Evolutionary conservation across 1,140 invertebrate genomes (phyloP).

Genomic region (Meteorus sp.): DNA sequence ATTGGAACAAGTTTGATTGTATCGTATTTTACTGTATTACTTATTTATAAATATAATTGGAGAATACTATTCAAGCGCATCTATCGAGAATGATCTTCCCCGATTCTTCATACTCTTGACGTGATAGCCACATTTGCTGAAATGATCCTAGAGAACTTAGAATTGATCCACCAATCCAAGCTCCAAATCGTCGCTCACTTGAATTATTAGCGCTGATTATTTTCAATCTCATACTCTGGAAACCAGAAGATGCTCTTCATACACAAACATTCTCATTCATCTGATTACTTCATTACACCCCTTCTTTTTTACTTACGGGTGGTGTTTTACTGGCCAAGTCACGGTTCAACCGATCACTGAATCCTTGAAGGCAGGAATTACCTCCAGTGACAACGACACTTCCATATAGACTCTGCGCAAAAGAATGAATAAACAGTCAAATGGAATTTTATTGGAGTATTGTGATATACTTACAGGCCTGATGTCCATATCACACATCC

Average conservation of each 20-base stretch:
- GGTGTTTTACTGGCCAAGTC: slow-evolving; percentile 85
- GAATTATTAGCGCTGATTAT: slow-evolving; percentile 81
- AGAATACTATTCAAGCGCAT: slow-evolving; percentile 36
- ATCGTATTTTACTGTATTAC: too few species aligned
- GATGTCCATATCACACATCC: slow-evolving; percentile 94
- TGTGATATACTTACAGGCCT: slow-evolving; percentile 69
- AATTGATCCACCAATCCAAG: slow-evolving; percentile 97
- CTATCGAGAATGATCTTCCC: slow-evolving; percentile 91
- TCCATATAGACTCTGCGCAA: slow-evolving; percentile 78
- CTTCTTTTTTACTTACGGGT: slow-evolving; percentile 61
- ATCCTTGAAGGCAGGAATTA: slow-evolving; percentile 80
- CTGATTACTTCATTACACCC: too few species aligned
- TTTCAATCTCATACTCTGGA: slow-evolving; percentile 81
- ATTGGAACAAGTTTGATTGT: too few species aligned
- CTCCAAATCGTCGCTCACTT: slow-evolving; percentile 85
- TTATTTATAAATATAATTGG: background rate
- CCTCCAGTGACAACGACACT: slow-evolving; percentile 90
- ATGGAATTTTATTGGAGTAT: slow-evolving; percentile 39
- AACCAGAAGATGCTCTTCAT: slow-evolving; percentile 36
- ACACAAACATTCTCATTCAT: too few species aligned
- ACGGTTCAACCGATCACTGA: slow-evolving; percentile 79
- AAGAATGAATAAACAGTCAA: slow-evolving; percentile 21
- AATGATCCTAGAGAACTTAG: slow-evolving; percentile 93
- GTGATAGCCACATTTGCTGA: slow-evolving; percentile 98
- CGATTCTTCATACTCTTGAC: slow-evolving; percentile 94